phyloP scores from a whole-genome alignment of 2,888 invertebrate species.

The Dicyrtomina minuta region DNA sequence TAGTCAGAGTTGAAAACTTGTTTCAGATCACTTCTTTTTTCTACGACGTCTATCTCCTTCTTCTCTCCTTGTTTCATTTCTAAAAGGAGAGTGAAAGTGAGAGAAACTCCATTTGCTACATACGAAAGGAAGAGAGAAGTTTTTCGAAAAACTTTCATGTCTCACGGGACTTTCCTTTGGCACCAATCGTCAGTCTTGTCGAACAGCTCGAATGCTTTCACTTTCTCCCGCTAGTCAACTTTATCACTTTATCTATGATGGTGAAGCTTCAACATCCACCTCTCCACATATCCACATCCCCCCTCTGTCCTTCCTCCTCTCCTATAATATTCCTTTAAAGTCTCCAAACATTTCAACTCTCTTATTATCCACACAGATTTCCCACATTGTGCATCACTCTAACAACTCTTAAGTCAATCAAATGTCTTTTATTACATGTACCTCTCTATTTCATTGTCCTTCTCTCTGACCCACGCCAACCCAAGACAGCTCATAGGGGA shows the following conservation, averaged over 20 bases:
- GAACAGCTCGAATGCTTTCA: background rate
- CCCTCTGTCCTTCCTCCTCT: background rate
- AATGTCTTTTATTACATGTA: too few species aligned
- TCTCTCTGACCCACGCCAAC: too few species aligned
- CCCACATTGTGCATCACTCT: background rate
- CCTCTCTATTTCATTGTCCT: too few species aligned
- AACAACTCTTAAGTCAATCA: too few species aligned
- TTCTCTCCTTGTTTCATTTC: background rate
- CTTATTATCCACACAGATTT: slow-evolving; percentile 14
- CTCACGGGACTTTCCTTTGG: slow-evolving; percentile 17
- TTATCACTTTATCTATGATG: too few species aligned
- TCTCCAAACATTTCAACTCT: background rate
- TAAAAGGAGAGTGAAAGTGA: background rate
- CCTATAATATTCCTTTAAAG: background rate
- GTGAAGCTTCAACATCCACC: background rate
- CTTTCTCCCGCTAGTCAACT: background rate
- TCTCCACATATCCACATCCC: background rate
- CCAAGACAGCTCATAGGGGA: too few species aligned
- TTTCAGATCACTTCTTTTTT: background rate
- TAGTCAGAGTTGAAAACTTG: slow-evolving; percentile 2
- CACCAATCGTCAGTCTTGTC: slow-evolving; percentile 19
- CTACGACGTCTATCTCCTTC: background rate
- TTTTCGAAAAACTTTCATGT: slow-evolving; percentile 27
- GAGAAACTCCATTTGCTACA: background rate
- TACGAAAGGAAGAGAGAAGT: slow-evolving; percentile 4